phyloP scores from a whole-genome alignment of 2,888 invertebrate species.

The Leuctra nigra region DNA sequence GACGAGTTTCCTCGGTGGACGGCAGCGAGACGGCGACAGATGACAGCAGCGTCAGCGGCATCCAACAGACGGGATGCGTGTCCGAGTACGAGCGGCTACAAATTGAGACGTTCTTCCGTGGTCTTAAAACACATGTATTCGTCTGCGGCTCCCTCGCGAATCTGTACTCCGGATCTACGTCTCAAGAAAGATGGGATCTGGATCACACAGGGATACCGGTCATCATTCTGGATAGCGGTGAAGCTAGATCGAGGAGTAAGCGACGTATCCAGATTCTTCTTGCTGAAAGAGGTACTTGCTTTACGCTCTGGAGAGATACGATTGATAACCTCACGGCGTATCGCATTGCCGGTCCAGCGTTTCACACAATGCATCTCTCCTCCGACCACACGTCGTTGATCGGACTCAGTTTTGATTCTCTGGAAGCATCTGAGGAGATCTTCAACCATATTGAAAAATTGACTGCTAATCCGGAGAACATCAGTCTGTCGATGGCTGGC shows the following conservation, averaged over 20 bases:
- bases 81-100: constrained; percentile 59
- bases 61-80: constrained; percentile 35
- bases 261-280: constrained; percentile 62
- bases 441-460: constrained; percentile 61
- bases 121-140: constrained; percentile 69
- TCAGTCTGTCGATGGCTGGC: constrained; percentile 63
- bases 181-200: constrained; percentile 56
- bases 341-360: constrained; percentile 57
- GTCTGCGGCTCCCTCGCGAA: constrained; percentile 71
- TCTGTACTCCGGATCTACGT: constrained; percentile 55
- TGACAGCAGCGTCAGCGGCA: constrained; percentile 20
- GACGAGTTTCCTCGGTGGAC: constrained; percentile 25
- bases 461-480: constrained; percentile 70
- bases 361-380: constrained; percentile 76
- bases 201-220: constrained; percentile 73
- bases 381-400: constrained; percentile 68
- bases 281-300: constrained; percentile 73
- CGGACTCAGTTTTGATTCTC: constrained; percentile 73
- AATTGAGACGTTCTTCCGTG: constrained; percentile 66
- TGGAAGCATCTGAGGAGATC: constrained; percentile 63
- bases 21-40: constrained; percentile 24
- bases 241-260: constrained; percentile 59
- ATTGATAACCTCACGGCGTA: constrained; percentile 74
- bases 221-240: constrained; percentile 68
- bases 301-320: constrained; percentile 73